Conservation (phyloP, 2,888 invertebrate genomes). For the Drosophila paramelanica region DNA sequence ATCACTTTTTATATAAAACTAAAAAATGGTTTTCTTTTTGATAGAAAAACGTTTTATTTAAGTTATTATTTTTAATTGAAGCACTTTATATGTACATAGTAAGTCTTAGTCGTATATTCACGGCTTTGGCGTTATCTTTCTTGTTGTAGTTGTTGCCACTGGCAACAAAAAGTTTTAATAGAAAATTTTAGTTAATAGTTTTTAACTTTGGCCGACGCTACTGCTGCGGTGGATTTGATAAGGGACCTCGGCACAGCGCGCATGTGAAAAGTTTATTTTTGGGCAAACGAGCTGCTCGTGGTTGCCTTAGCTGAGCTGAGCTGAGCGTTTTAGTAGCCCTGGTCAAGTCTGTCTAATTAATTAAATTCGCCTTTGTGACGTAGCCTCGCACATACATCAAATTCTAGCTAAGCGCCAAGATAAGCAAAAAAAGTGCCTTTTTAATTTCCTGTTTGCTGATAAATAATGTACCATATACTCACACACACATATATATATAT, state of each 20-base stretch:
- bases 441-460: slow-evolving; percentile 80
- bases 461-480: slow-evolving; percentile 63
- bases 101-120: slow-evolving; percentile 2
- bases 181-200: slow-evolving; percentile 80
- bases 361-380: slow-evolving; percentile 74
- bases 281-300: slow-evolving; percentile 35
- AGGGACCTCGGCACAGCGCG: slow-evolving; percentile 60
- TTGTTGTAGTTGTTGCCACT: slow-evolving; percentile 35
- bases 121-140: neutral
- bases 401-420: slow-evolving; percentile 72
- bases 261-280: slow-evolving; percentile 63
- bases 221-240: slow-evolving; percentile 70
- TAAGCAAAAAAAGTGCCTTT: slow-evolving; percentile 69
- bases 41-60: too few relatives aligned
- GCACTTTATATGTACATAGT: neutral
- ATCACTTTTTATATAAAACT: too few relatives aligned
- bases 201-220: slow-evolving; percentile 47
- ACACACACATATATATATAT: slow-evolving; percentile 12
- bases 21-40: too few relatives aligned
- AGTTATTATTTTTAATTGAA: too few relatives aligned
- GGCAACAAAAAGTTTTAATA: slow-evolving; percentile 73
- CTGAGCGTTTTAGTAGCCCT: slow-evolving; percentile 14
- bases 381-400: slow-evolving; percentile 59
- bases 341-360: slow-evolving; percentile 62
- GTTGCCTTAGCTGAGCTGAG: slow-evolving; percentile 15